Conservation (phyloP, 2,113 vertebrate species). For the Saccopteryx bilineata region DNA sequence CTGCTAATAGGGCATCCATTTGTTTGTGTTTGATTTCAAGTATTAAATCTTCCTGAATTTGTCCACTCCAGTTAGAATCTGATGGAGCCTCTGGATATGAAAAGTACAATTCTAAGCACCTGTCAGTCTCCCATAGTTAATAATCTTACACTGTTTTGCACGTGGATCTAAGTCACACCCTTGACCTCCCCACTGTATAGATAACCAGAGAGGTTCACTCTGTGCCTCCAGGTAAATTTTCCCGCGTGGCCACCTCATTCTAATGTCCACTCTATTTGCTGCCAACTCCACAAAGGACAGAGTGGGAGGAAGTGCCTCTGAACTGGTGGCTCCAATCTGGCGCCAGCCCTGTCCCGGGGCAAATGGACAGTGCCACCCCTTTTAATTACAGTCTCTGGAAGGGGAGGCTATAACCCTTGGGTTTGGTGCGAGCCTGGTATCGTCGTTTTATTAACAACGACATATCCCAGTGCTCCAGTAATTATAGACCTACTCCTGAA, state of each 20-base stretch:
- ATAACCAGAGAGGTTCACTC: neutral
- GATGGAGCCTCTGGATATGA: neutral
- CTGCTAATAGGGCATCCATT: neutral
- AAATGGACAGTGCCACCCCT: neutral
- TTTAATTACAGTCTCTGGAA: conserved; percentile 71
- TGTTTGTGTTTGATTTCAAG: conserved; percentile 21
- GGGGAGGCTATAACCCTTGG: neutral
- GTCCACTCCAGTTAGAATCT: neutral
- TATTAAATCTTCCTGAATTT: conserved; percentile 25
- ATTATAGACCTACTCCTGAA: conserved; percentile 70
- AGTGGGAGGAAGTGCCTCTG: neutral
- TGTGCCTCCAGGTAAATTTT: neutral
- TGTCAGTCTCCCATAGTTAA: neutral
- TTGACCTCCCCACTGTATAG: rapidly evolving
- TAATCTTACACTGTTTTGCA: neutral
- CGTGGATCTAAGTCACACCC: neutral
- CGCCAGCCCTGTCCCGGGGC: neutral
- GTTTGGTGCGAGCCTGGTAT: conserved; percentile 32
- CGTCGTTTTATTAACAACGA: conserved; percentile 71
- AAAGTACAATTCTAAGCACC: conserved; percentile 20
- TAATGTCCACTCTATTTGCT: neutral
- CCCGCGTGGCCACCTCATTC: neutral
- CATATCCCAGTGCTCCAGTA: conserved; percentile 59
- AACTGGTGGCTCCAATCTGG: neutral
- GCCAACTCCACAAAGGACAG: neutral